These are phyloP conservation scores for Discoglossus pictus DNA, from an alignment of 2,797 vertebrate species.

Conservation along the genomic window DNA sequence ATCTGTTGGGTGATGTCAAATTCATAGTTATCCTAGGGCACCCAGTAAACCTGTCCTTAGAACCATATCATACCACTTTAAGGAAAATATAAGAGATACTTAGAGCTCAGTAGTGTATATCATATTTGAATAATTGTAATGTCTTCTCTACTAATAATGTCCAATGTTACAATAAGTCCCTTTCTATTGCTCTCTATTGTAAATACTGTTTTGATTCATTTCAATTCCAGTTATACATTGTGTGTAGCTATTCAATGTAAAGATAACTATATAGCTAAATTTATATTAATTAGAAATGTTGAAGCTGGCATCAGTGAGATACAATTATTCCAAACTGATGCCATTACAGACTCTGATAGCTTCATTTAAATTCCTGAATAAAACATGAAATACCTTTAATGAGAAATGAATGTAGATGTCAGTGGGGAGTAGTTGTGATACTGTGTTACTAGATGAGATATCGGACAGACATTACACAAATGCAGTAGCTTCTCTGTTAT, in stretches of 20 bases:
- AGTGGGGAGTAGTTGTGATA: constrained; percentile 76
- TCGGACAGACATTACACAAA: constrained; percentile 72
- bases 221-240: constrained; percentile 60
- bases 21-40: too few relatives aligned
- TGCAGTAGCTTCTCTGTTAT: constrained; percentile 70
- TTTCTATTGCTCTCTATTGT: background rate
- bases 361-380: constrained; percentile 85
- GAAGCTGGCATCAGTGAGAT: constrained; percentile 75
- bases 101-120: too few relatives aligned
- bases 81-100: too few relatives aligned
- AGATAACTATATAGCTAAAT: constrained; percentile 77
- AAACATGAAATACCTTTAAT: constrained; percentile 84
- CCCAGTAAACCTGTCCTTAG: too few relatives aligned
- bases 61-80: too few relatives aligned
- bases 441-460: constrained; percentile 73
- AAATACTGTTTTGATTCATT: background rate
- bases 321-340: constrained; percentile 81
- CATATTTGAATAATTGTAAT: too few relatives aligned
- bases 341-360: constrained; percentile 77
- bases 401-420: constrained; percentile 78
- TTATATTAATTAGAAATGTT: constrained; percentile 84
- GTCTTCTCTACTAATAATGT: too few relatives aligned
- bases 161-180: too few relatives aligned
- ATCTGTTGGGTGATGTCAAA: too few relatives aligned
- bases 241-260: constrained; percentile 67